Conservation (phyloP, 2,888 invertebrate species). For the Geotrupes spiniger region DNA sequence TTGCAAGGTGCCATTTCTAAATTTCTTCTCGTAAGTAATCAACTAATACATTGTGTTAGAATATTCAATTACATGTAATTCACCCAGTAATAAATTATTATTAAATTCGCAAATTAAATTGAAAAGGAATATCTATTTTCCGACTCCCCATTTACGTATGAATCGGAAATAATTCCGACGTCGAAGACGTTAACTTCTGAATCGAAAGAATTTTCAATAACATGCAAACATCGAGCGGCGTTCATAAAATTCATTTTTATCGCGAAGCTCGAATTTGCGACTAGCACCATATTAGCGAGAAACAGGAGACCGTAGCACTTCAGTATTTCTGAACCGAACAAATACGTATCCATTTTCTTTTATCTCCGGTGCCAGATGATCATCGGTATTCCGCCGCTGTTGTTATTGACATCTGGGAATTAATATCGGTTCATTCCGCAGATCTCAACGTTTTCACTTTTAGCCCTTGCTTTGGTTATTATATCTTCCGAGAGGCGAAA, state of each 20-base stretch:
- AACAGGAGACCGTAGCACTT: background rate
- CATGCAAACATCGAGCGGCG: background rate
- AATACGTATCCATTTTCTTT: conserved; percentile 11
- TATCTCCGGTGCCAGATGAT: conserved; percentile 12
- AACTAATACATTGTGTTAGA: too few species aligned
- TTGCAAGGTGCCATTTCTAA: too few species aligned
- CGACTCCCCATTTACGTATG: too few species aligned
- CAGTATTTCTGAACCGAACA: conserved; percentile 1
- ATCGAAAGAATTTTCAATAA: conserved; percentile 2
- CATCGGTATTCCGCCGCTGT: conserved; percentile 13
- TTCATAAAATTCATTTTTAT: background rate
- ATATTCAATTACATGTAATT: too few species aligned
- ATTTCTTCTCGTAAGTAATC: too few species aligned
- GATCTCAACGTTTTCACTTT: background rate
- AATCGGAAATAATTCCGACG: too few species aligned
- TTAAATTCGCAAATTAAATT: too few species aligned
- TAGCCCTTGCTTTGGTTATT: conserved; percentile 1
- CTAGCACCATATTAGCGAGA: background rate
- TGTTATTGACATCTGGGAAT: conserved; percentile 16
- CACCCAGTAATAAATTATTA: too few species aligned
- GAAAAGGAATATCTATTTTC: too few species aligned
- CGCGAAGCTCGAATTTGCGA: too few species aligned
- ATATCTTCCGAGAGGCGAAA: background rate
- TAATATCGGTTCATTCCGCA: conserved; percentile 8
- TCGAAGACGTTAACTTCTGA: conserved; percentile 1